phyloP scores from a whole-genome alignment of 2,113 vertebrate genomes.

The Pachyramphus minor region DNA sequence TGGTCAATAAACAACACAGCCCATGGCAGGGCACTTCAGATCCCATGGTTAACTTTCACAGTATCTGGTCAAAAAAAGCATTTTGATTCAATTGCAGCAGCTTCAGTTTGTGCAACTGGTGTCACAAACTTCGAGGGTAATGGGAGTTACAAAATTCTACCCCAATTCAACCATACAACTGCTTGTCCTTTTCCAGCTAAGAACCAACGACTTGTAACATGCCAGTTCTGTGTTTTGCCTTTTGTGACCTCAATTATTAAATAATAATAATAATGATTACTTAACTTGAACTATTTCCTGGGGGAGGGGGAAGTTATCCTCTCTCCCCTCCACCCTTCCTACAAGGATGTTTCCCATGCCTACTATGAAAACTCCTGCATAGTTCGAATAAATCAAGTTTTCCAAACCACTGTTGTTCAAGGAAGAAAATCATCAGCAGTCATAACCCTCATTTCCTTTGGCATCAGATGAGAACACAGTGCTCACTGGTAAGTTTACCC shows the following conservation, averaged over 20 bases:
- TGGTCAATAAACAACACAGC: background rate
- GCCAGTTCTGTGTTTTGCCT: background rate
- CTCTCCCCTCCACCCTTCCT: background rate
- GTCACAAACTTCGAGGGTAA: background rate
- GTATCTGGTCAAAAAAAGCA: background rate
- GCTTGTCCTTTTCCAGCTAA: background rate
- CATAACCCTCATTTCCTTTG: background rate
- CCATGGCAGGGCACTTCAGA: background rate
- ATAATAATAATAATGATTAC: background rate
- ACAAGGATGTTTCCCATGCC: background rate
- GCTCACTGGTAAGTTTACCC: background rate
- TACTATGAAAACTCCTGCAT: background rate
- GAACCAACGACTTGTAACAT: background rate
- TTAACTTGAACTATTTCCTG: background rate
- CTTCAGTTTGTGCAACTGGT: background rate
- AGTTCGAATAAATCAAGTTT: background rate
- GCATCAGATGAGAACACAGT: background rate
- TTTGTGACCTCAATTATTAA: background rate
- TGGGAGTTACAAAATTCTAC: background rate
- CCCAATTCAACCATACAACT: background rate
- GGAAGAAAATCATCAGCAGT: background rate
- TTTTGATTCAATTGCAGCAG: background rate
- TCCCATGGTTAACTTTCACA: background rate
- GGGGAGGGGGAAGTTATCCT: background rate
- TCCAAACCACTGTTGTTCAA: slow-evolving; percentile 13